Evolutionary conservation across 2,797 vertebrate genomes (phyloP), one percentile per base, ranked within the genome.

Genomic region (Tolypeutes matacus): DNA sequence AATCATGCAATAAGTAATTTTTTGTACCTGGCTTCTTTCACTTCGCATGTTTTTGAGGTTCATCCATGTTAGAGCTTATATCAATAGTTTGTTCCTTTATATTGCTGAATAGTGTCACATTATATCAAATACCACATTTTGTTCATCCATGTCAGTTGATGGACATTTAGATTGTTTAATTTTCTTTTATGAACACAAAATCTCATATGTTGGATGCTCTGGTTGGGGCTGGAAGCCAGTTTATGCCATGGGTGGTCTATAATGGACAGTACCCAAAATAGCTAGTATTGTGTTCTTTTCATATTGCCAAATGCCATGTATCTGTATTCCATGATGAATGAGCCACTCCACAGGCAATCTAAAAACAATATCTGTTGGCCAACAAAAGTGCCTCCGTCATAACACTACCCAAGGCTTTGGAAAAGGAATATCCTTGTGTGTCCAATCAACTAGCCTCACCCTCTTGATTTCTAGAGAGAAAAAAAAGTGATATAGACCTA

Each of bases 221-320:
- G 56, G 34, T 51, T 86, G 72, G 65, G 25, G 23, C 11, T 31
- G 42, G 62, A 75, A 81, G 51, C 29, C 92, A 46, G 23, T 64
- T 65, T 81, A 65, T 94, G 46, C 34, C 51, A 84, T 8, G 90
- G 88, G 93, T 95, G 95, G 86, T 89, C 95, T 83, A 3, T 15
- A 72, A 67, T 15, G 93, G 81, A 77, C 34, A 64, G 36, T 12
- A 60, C 80, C 85, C 70, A 86, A 89, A 95, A 95, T 84, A 94
- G 76, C 75, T 86, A 72, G 42, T 72, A 89, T 7, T 77, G 27
- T 73, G n/a, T 58, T 88, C 67, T 86, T 77, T 67, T 87, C 93
- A 56, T 65, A 84, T 91, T 94, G 90, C 85, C 78, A 83, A 95
- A 75, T 58, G 81, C 82, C 67, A 70, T 92, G 64, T 91, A 86